A percentile compares a stretch with the other conserved stretches of the same genome.
Conservation (phyloP, 2,888 invertebrate species). For the Erebia palarica region DNA sequence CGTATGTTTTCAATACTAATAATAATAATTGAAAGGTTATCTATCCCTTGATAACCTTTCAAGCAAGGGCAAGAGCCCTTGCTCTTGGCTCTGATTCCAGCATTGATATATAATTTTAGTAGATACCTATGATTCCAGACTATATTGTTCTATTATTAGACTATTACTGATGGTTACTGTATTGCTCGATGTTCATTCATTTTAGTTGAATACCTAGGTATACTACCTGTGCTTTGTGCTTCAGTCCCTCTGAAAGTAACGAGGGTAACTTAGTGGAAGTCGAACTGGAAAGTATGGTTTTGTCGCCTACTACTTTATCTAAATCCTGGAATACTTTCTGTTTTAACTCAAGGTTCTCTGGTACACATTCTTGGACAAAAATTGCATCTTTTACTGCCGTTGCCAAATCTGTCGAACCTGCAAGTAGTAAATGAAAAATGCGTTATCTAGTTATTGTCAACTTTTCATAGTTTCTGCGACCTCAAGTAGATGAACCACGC, state of each 20-base stretch:
- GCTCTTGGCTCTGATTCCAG: too few relatives aligned
- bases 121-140: too few relatives aligned
- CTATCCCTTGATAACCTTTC: too few relatives aligned
- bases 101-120: too few relatives aligned
- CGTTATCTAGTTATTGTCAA: too few relatives aligned
- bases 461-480: background rate
- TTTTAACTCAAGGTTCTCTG: constrained; percentile 94
- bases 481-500: background rate
- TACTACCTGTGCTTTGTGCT: constrained; percentile 85
- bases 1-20: too few relatives aligned
- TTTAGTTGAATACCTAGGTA: background rate
- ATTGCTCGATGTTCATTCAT: background rate
- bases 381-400: constrained; percentile 89
- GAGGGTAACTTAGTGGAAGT: constrained; percentile 97
- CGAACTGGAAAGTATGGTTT: constrained; percentile 94
- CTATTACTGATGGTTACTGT: too few relatives aligned
- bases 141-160: too few relatives aligned
- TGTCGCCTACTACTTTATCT: constrained; percentile 88
- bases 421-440: constrained; percentile 37
- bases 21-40: too few relatives aligned
- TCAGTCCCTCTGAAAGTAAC: constrained; percentile 89
- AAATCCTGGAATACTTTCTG: constrained; percentile 89
- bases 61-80: too few relatives aligned
- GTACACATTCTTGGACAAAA: constrained; percentile 96
- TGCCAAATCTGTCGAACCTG: constrained; percentile 85